A percentile compares a stretch with the other conserved stretches of the same genome.
These are phyloP conservation scores for Sinotaia quadrata DNA, from an alignment of 2,888 invertebrate species.

Conservation along the genomic window DNA sequence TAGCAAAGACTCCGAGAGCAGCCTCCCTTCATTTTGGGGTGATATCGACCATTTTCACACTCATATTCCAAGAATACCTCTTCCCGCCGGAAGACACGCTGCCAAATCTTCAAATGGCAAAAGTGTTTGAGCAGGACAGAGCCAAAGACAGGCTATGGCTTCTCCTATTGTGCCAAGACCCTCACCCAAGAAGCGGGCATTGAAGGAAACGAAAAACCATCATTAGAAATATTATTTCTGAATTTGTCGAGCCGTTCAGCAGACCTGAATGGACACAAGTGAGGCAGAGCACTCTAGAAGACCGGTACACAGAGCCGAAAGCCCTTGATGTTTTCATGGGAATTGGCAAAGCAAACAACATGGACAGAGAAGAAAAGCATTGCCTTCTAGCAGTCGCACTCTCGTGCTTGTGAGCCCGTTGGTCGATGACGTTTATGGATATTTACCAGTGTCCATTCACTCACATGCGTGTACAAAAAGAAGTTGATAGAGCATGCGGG, in stretches of 20 bases:
- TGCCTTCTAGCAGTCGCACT: background rate
- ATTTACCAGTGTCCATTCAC: too few relatives aligned
- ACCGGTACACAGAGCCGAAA: background rate
- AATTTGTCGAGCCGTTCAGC: conserved; percentile 12
- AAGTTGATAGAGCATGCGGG: too few relatives aligned
- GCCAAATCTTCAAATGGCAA: conserved; percentile 5
- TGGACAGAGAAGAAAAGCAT: background rate
- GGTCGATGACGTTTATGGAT: too few relatives aligned
- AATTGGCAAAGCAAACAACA: conserved; percentile 26
- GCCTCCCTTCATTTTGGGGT: too few relatives aligned
- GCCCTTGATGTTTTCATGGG: conserved; percentile 22
- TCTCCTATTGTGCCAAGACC: conserved; percentile 1
- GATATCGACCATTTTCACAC: conserved; percentile 7
- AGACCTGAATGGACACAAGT: conserved; percentile 7
- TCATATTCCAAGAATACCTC: conserved; percentile 3
- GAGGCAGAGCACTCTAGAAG: conserved; percentile 6
- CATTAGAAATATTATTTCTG: conserved; percentile 28
- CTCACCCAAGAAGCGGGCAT: conserved; percentile 7
- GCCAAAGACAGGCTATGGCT: conserved; percentile 10
- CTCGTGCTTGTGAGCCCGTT: too few relatives aligned
- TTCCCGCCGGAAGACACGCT: conserved; percentile 14
- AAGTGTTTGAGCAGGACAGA: background rate
- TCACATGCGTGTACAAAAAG: too few relatives aligned
- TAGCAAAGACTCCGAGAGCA: too few relatives aligned
- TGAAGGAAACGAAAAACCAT: conserved; percentile 10